Evolutionary conservation across 2,888 invertebrate species (phyloP), one percentile per base, ranked within the genome.

Genomic region (Heliothis peltigera): DNA sequence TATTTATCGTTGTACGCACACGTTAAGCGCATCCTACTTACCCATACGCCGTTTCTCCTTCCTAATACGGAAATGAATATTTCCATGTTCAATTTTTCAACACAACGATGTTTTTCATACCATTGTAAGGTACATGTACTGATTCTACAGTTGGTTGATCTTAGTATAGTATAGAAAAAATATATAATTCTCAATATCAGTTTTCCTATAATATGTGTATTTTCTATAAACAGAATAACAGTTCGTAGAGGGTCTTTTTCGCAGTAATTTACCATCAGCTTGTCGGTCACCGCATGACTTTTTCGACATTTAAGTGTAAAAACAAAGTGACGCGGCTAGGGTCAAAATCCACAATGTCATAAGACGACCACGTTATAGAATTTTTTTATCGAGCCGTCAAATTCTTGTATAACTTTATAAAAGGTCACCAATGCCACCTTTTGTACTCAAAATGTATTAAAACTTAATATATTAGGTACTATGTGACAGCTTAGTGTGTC

Each of bases 391-490:
- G 17, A 21, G 7, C 28, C 42, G 44, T 57, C 54, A 46, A 76
- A 67, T 39, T 51, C 15, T 62, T 22, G 39, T 21, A 32, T 47
- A 42, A 43, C n/a, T 44, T 39, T 44, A 54, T 39, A 54, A 35
- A 53, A 82, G 79, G 84, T 81, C 77, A 69, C 57, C 60, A 47
- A 63, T 75, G 79, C 65, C 82, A 82, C 70, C 80, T 82, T 79
- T 69, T 55, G 15, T 35, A 56, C 68, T 71, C 64, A 22, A 43
- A 43, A 55, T 47, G 25, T 5, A 8, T 28, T 22, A 25, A 19
- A 32, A 28, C 28, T 22, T 21, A 21, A 49, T 18, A 5, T 17
- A 48, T 43, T 42, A 5, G 3, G 39, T n/a, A n/a, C n/a, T n/a
- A n/a, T n/a, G n/a, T n/a, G n/a, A n/a, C n/a, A n/a, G n/a, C n/a